A percentile compares a stretch with the other conserved stretches of the same genome.
phyloP scores from a whole-genome alignment of 2,797 vertebrate genomes.

The Anolis apletophallus region DNA sequence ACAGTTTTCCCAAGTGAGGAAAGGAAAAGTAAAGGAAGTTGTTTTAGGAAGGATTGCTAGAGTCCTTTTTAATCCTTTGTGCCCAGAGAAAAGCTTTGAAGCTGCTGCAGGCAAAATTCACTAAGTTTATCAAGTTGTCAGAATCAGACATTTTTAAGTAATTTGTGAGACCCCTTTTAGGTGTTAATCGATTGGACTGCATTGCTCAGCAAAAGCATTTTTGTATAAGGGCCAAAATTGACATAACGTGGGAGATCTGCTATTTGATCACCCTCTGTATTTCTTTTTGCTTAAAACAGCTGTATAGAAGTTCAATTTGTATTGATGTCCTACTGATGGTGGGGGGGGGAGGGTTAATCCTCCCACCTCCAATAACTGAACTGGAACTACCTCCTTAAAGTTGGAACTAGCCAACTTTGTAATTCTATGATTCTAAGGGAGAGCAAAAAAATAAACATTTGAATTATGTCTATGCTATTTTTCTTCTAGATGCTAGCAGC shows the following conservation, averaged over 20 bases:
- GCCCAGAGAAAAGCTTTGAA: conserved; percentile 10
- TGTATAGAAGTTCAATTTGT: background rate
- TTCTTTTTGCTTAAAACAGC: background rate
- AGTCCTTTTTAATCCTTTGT: conserved; percentile 4
- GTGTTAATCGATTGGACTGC: background rate
- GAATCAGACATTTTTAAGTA: conserved; percentile 10
- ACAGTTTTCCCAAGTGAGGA: conserved; percentile 23
- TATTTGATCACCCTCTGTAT: background rate
- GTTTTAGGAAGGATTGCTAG: background rate
- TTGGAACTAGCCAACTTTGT: background rate
- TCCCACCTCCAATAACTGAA: background rate
- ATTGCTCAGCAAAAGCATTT: conserved; percentile 4
- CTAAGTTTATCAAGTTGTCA: background rate
- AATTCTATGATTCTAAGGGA: no score
- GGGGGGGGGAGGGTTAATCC: no score
- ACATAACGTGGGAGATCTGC: background rate
- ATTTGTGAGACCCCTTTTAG: background rate
- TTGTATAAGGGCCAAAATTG: background rate
- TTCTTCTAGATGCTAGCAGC: background rate
- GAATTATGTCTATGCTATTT: background rate
- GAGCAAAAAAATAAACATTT: background rate
- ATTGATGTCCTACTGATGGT: background rate
- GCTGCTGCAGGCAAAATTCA: background rate
- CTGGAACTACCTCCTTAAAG: background rate
- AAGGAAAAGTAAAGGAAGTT: conserved; percentile 44